Base-by-base conservation (phyloP, 2,797 vertebrate genomes). In the Acrossocheilus fasciatus region DNA sequence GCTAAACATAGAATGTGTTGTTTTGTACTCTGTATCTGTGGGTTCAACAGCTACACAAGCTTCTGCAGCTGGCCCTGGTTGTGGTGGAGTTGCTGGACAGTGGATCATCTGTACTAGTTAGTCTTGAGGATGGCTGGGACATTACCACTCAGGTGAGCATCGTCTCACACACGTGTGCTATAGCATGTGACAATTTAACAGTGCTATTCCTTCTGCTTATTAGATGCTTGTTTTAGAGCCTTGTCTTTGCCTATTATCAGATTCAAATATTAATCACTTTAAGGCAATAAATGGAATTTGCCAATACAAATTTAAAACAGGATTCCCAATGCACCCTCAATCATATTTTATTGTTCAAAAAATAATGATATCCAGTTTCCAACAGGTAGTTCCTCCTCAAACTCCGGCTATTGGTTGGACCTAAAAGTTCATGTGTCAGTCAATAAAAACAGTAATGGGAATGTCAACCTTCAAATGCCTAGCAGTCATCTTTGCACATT, bases 71-170 rank as follows among this genome's bases (percentile, higher is more conserved):
- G 95, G 95, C 96, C 64, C 91, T 98, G 87, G 94, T 97, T 90
- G 94, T 98, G 88, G 97, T 97, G 87, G 98, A 99, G 92, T 96
- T 99, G 50, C 95, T 99, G 91, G 98, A 99, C 92, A 96, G 95
- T 66, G 98, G 98, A 86, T 99, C 98, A 52, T 99, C 98, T 30
- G 98, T 97, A 87, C 94, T 99, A 92, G 94, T 99, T 91, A 98
- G 98, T 94, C 95, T 99, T 92, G 98, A 99, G 94, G 98, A 99
- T 77, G 98, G 98, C 92, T 99, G 98, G 98, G 98, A 99, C 92
- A 96, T 98, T 90, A 99, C 98, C 45, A 96, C 97, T 30, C 98
- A 99, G 96, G 98, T 99, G 93, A 97, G 93, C 3, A 30, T 26
- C n/a, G 34, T 68, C 68, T 41, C n/a, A 26, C 39, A 82, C 8